A percentile compares a stretch with the other conserved stretches of the same genome.
Evolutionary conservation across 2,888 invertebrate genomes (phyloP).

Genomic region (Hecatera dysodea): DNA sequence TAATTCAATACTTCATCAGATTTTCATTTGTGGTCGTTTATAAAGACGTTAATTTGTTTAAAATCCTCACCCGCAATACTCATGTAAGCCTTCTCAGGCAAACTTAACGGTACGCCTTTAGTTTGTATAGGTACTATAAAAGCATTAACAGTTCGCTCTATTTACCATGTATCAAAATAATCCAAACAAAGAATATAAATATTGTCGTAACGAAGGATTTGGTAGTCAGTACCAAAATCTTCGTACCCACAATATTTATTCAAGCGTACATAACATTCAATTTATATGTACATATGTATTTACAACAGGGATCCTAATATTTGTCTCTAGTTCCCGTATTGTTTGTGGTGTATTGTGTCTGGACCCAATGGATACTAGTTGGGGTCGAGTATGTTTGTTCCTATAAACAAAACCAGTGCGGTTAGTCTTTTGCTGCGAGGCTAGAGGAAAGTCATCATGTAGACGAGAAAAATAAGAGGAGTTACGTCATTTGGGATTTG

Average conservation of each 20-base stretch:
- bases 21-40: too few species aligned
- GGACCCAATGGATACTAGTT: slow-evolving; percentile 15
- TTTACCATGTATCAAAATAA: too few species aligned
- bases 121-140: too few species aligned
- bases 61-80: too few species aligned
- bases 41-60: too few species aligned
- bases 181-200: neutral
- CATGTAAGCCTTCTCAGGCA: too few species aligned
- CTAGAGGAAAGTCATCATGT: slow-evolving; percentile 33
- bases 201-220: too few species aligned
- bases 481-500: neutral
- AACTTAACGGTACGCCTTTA: too few species aligned
- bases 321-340: slow-evolving; percentile 47
- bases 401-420: slow-evolving; percentile 53
- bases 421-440: slow-evolving; percentile 39
- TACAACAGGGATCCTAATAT: slow-evolving; percentile 38
- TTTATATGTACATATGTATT: slow-evolving; percentile 23
- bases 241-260: slow-evolving; percentile 12
- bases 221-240: neutral
- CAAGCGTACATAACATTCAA: slow-evolving; percentile 23
- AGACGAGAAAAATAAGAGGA: slow-evolving; percentile 18
- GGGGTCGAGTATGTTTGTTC: slow-evolving; percentile 56
- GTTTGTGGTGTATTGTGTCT: slow-evolving; percentile 53
- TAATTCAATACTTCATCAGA: too few species aligned
- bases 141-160: neutral